Evolutionary conservation across 2,888 invertebrate species (phyloP), one percentile per base, ranked within the genome.

Genomic region (Apotomis turbidana): DNA sequence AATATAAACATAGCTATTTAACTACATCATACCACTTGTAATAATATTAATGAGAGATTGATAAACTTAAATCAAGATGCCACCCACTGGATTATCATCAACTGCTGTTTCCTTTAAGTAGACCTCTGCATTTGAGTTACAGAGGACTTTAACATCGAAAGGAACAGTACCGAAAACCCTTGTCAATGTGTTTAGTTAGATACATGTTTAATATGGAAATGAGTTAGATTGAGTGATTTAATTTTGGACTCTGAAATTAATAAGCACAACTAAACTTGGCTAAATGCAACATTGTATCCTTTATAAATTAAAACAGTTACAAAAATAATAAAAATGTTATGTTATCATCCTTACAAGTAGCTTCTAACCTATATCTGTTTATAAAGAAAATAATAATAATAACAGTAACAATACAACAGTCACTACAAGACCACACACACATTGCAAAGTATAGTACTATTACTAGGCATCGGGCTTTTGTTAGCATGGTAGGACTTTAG

Each of bases 1-100:
- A 72, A 72, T 68, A 72, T 72, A 72, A 72, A 72, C 72, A 72
- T 72, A 72, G 46, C 63, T 72, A 72, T 46, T 62, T 57, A 15
- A 59, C 41, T 68, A 59, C 54, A 72, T 36, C 13, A 38, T 49
- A 49, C 27, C 58, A 46, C 13, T 52, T 41, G 15, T 60, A 52
- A 61, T 69, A 15, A 66, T 66, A 46, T 69, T 60, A 52, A 41
- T 12, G 27, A 15, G 15, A 13, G 54, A n/a, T 51, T 8, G 41
- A 10, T 8, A 41, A 15, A 44, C 44, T 46, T 44, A 36, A 38
- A 36, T n/a, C 57, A 57, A 12, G 41, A 4, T 54, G 41, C 41
- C 15, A 15, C 9, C 38, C 9, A 13, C 41, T 64, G 27, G 44
- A 3, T 9, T 10, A 3, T 49, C 9, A 49, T 49, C 9, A 9